Base-by-base conservation (phyloP, 2,113 vertebrate species). In the Alethe castanea region DNA sequence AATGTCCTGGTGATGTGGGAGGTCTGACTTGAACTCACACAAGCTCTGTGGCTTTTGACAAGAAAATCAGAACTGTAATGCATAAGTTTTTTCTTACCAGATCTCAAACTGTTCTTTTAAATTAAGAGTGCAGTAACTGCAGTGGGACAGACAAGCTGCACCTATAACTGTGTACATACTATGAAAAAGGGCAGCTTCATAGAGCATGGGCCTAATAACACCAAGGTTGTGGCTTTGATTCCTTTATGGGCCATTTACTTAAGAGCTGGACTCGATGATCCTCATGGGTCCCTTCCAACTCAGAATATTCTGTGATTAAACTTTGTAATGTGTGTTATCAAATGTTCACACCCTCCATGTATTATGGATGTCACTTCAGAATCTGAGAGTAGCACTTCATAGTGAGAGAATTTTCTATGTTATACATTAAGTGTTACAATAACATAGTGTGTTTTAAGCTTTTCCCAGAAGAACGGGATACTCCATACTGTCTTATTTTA, bases 141-240 rank as follows among this genome's bases (percentile, higher is more conserved):
- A 57, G 76, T 57, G 50, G n/a, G 65, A 44, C 26, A 78, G 57
- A 35, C 28, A 70, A 31, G 14, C 15, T 45, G 45, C 38, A 71
- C n/a, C 22, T 86, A 0, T 65, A 25, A 70, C 29, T 57, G 29
- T 77, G 17, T 15, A 45, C 5, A 19, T 74, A 24, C 7, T 66
- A 12, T 71, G 47, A n/a, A 74, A 81, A 91, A 71, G 8, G 29
- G 14, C 14, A 56, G 1, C 29, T 38, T 85, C 33, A 23, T 4
- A 33, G 38, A 78, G 12, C 54, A 11, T 33, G 45, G 38, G 53
- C 18, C 33, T 45, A 52, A 1, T 36, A 77, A 60, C 18, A 33
- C 18, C 33, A 36, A 33, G 18, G 22, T 23, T 0, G 0, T 28
- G 33, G 38, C 54, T 61, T 69, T 1, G 0, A 53, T 60, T 23